Evolutionary conservation across 2,113 vertebrate genomes (phyloP).

Genomic region (Smithornis capensis): DNA sequence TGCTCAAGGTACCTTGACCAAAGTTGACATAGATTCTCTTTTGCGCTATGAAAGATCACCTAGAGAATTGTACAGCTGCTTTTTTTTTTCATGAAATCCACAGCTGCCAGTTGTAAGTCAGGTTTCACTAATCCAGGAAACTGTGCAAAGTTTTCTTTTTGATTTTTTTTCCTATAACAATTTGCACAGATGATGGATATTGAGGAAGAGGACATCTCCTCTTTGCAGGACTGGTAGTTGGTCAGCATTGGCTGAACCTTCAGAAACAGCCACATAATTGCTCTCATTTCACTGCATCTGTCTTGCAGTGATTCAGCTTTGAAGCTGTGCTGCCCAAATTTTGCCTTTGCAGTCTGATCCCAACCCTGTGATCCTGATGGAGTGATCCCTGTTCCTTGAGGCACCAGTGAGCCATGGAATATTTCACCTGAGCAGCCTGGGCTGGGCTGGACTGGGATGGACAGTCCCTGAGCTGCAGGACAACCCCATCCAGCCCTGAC

Average conservation of each 20-base stretch:
- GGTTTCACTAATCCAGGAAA: not conserved
- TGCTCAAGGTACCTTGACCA: not conserved
- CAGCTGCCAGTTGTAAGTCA: not conserved
- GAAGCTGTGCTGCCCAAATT: rapidly evolving
- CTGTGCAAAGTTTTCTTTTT: not conserved
- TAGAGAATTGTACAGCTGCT: not conserved
- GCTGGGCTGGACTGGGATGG: not conserved
- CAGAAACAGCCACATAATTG: not conserved
- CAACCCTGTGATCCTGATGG: rapidly evolving
- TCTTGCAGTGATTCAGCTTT: not conserved
- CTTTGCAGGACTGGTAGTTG: not conserved
- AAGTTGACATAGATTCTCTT: not conserved
- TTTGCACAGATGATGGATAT: not conserved
- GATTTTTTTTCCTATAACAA: not conserved
- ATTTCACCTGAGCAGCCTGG: rapidly evolving
- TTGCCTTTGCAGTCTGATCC: not conserved
- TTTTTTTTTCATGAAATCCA: not conserved
- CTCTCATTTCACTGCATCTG: not conserved
- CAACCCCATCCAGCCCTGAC: not conserved
- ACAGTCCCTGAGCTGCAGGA: not conserved
- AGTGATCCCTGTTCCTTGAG: rapidly evolving
- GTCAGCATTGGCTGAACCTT: not conserved
- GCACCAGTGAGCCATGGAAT: rapidly evolving
- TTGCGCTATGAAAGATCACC: not conserved
- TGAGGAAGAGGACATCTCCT: not conserved